Evolutionary conservation across 2,888 invertebrate genomes (phyloP), one percentile per base, ranked within the genome.

Genomic region (Lycia hirtaria): DNA sequence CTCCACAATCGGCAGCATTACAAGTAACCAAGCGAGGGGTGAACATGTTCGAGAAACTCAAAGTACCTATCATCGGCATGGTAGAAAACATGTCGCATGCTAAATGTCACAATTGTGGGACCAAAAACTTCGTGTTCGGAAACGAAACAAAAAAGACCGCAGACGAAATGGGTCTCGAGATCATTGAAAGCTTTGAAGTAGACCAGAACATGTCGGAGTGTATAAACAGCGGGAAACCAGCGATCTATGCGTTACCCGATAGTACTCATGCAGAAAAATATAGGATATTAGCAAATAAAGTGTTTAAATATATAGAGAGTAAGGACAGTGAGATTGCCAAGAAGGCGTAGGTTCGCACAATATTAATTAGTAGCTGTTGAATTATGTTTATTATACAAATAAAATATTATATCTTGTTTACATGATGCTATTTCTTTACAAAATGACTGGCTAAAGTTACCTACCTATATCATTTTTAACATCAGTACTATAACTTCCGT

Each of bases 31-130:
- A 94, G 71, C 94, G 97, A 69, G 98, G 98, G 9, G 95, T 96
- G 0, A 94, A 94, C 69, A 98, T 99, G 98, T 97, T 97, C 75
- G 93, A 94, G 60, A 97, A 96, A 79, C 92, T 98, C 1, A 93
- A 95, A 62, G 94, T 97, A 5, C 97, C 97, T 0, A 93, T 98
- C 33, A 93, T 97, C 41, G 98, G 98, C n/a, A 81, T 98, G 58
- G 95, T 98, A 0, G 96, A 98, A 79, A 98, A 98, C 83, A 98
- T 98, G 98, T 95, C 96, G 3, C 93, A 94, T 54, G 94, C 96
- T 0, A 89, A 93, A 38, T 98, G 98, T 80, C 93, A 95, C 0
- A 94, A 95, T 20, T 98, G 98, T 80, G 93, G 94, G 15, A 92
- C 93, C n/a, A 91, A 93, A 56, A 94, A 97, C 60, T 93, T 93